Percentiles rank a stretch among this genome's conserved stretches.
phyloP scores from a whole-genome alignment of 2,797 vertebrate genomes.

The Sitta carolinensis region DNA sequence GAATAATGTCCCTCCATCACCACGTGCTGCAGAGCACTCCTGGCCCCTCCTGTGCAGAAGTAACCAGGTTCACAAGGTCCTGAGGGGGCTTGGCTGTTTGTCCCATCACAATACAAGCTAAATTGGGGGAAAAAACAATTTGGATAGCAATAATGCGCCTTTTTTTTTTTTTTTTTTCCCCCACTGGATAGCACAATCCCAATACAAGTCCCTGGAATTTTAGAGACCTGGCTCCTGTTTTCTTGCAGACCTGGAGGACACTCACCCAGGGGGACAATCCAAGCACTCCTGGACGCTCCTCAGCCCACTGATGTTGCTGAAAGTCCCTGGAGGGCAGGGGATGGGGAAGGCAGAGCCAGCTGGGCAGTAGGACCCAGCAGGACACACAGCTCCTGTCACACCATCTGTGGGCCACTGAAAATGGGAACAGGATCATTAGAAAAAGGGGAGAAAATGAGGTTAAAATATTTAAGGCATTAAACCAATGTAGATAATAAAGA shows the following conservation, averaged over 20 bases:
- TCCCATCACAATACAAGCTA: slow-evolving; percentile 78
- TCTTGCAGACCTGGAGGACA: neutral
- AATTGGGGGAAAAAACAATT: neutral
- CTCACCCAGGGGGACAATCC: slow-evolving; percentile 86
- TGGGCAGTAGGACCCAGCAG: slow-evolving; percentile 78
- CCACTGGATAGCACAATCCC: neutral
- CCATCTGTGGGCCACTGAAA: slow-evolving; percentile 82
- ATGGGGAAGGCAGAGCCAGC: slow-evolving; percentile 76
- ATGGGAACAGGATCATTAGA: neutral
- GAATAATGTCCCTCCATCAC: slow-evolving; percentile 81
- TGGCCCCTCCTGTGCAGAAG: slow-evolving; percentile 84
- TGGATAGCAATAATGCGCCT: neutral
- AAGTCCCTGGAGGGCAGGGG: slow-evolving; percentile 84
- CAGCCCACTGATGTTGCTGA: slow-evolving; percentile 82
- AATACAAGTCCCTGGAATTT: neutral
- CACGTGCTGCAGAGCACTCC: slow-evolving; percentile 79
- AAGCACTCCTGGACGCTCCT: slow-evolving; percentile 77
- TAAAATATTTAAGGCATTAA: neutral
- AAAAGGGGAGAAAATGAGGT: neutral
- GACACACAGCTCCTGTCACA: slow-evolving; percentile 81
- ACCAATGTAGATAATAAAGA: neutral
- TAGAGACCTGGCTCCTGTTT: neutral
- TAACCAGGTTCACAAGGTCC: slow-evolving; percentile 84
- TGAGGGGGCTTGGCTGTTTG: slow-evolving; percentile 77
- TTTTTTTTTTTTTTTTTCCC: neutral